phyloP scores from a whole-genome alignment of 2,888 invertebrate genomes.

The Nipponacmea schrenckii region DNA sequence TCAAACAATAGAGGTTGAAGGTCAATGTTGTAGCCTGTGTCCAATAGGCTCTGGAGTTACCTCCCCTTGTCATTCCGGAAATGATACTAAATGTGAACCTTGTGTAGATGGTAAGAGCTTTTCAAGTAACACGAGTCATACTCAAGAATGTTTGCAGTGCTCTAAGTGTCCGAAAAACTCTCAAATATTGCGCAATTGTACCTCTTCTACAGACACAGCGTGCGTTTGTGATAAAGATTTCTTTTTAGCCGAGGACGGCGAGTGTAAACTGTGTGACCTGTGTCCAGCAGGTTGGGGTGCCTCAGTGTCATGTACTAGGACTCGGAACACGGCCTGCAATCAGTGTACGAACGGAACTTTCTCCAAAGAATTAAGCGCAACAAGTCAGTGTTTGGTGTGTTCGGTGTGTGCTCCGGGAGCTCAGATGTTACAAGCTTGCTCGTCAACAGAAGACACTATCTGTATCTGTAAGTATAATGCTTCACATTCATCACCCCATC shows the following conservation, averaged over 20 bases:
- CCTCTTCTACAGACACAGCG: slow-evolving; percentile 56
- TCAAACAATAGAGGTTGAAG: slow-evolving; percentile 12
- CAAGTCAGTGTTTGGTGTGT: slow-evolving; percentile 53
- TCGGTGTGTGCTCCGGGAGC: slow-evolving; percentile 49
- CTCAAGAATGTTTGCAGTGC: slow-evolving; percentile 46
- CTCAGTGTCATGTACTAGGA: slow-evolving; percentile 41
- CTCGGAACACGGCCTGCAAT: slow-evolving; percentile 54
- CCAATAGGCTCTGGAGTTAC: slow-evolving; percentile 49
- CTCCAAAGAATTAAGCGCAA: slow-evolving; percentile 53
- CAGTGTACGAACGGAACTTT: slow-evolving; percentile 58
- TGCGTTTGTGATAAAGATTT: slow-evolving; percentile 59
- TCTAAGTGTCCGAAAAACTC: slow-evolving; percentile 48
- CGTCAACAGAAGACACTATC: slow-evolving; percentile 58
- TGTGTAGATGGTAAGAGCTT: slow-evolving; percentile 53
- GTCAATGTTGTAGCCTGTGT: slow-evolving; percentile 53
- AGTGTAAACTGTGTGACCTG: slow-evolving; percentile 53
- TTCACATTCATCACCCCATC: no score
- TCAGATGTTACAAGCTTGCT: slow-evolving; percentile 54
- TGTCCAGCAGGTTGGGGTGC: slow-evolving; percentile 58
- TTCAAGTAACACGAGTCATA: slow-evolving; percentile 39
- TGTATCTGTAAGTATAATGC: slow-evolving; percentile 55
- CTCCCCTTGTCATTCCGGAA: slow-evolving; percentile 41
- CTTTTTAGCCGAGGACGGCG: slow-evolving; percentile 38
- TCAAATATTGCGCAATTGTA: slow-evolving; percentile 48
- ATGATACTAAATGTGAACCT: slow-evolving; percentile 48